Percentiles rank a stretch among this genome's conserved stretches.
phyloP scores from a whole-genome alignment of 2,888 invertebrate genomes.

The Sclerodermus sp. region DNA sequence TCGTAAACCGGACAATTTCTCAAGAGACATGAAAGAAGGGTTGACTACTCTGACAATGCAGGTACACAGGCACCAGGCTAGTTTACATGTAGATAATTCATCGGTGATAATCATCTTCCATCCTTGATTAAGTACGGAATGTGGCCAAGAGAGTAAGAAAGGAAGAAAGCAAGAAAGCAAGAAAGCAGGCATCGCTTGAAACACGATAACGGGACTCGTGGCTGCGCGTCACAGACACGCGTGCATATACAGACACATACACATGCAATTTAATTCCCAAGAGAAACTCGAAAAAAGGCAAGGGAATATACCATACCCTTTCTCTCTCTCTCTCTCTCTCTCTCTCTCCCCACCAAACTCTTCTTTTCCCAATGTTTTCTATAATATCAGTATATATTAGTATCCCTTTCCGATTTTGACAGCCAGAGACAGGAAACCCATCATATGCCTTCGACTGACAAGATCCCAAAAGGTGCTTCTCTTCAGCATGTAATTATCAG shows the following conservation, averaged over 20 bases:
- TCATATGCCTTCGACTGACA: conserved; percentile 11
- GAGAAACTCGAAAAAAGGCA: too few relatives aligned
- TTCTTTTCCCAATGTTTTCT: neutral
- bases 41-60: conserved; percentile 36
- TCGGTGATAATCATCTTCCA: conserved; percentile 33
- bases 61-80: conserved; percentile 28
- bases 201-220: conserved; percentile 7
- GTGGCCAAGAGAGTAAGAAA: conserved; percentile 11
- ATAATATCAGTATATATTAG: conserved; percentile 5
- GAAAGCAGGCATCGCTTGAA: conserved; percentile 6
- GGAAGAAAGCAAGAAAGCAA: neutral
- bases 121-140: conserved; percentile 29
- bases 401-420: conserved; percentile 8
- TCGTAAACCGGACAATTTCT: conserved; percentile 34
- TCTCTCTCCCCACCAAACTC: too few relatives aligned
- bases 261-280: too few relatives aligned
- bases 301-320: too few relatives aligned
- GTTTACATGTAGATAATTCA: conserved; percentile 44
- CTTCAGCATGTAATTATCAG: conserved; percentile 34
- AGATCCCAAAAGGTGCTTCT: conserved; percentile 5
- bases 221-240: too few relatives aligned
- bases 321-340: too few relatives aligned
- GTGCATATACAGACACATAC: too few relatives aligned
- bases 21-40: conserved; percentile 39
- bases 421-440: neutral